Base-by-base conservation (phyloP, 2,797 vertebrate species). In the Lagodon rhomboides region DNA sequence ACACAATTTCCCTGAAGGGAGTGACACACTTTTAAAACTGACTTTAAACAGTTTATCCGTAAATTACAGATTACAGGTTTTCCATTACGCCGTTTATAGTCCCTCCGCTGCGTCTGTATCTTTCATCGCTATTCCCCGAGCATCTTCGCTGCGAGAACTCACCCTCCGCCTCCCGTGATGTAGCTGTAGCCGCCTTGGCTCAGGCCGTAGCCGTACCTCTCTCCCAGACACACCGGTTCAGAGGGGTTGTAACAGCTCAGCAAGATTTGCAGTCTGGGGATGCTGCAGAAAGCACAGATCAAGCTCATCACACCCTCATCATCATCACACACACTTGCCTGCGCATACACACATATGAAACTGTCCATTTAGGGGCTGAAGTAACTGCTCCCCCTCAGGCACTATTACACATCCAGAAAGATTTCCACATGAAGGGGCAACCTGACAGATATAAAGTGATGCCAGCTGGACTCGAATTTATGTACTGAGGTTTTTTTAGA, bases 151-250 rank as follows among this genome's bases (percentile, higher is more conserved):
- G 64, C 58, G 69, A 80, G 77, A 87, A 87, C 96, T 97, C 95
- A 99, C 98, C 98, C 98, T 85, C 98, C 98, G 54, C 98, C 98
- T 34, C 98, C 98, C 0, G 98, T 99, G 95, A 99, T 94, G 68
- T 99, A 99, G 92, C 97, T 99, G 90, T 99, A 99, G 84, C 98
- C 98, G 11, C 98, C 98, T 67, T 97, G 96, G 87, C 96, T 96
- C 84, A 99, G 93, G 75, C 98, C 97, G 0, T 99, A 99, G 80
- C 98, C 98, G 0, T 99, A 99, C 46, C 98, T 95, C 85, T 99
- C 98, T 76, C 98, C 98, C 20, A 99, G 96, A 87, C 97, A 96
- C 72, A 99, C 92, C 0, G 97, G 90, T 56, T 97, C 97, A 2
- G 85, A 91, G 46, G 97, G 88, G 76, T 97, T 85, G 51, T 99